Percentiles rank a stretch among this genome's conserved stretches.
These are phyloP conservation scores for Rhyacophila brunnea DNA, from an alignment of 1,140 invertebrate genomes.

Conservation along the genomic window DNA sequence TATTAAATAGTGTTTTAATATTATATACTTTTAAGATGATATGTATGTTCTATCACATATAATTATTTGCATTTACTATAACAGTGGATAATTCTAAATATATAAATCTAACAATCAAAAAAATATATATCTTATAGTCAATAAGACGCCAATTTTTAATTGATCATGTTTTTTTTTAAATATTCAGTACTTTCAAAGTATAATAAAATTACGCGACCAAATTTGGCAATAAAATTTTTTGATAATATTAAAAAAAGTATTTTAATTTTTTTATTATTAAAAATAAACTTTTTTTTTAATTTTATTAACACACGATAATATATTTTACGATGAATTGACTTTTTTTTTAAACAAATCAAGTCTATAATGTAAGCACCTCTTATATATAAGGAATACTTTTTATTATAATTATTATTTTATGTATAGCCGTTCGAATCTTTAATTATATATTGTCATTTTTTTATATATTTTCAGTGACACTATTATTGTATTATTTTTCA, in stretches of 20 bases:
- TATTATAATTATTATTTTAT: too few relatives aligned
- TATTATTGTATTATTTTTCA: too few relatives aligned
- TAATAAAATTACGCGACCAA: not conserved
- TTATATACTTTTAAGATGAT: slow-evolving; percentile 19
- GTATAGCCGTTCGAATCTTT: too few relatives aligned
- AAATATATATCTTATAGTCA: slow-evolving; percentile 8
- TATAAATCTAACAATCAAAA: slow-evolving; percentile 13
- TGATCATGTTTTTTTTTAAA: not conserved
- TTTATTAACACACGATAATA: too few relatives aligned
- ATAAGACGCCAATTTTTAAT: not conserved
- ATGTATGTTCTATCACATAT: slow-evolving; percentile 33
- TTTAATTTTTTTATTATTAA: not conserved
- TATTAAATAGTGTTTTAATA: slow-evolving; percentile 9
- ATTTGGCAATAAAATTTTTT: slow-evolving; percentile 12
- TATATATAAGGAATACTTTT: too few relatives aligned
- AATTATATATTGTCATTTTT: too few relatives aligned
- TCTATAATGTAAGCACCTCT: too few relatives aligned
- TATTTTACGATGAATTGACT: too few relatives aligned
- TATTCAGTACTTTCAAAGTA: slow-evolving; percentile 12
- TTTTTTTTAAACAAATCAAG: too few relatives aligned
- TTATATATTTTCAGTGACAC: too few relatives aligned
- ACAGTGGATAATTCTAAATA: slow-evolving; percentile 12
- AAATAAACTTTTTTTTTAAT: not conserved
- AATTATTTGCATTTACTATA: slow-evolving; percentile 18
- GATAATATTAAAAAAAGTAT: not conserved